A percentile compares a stretch with the other conserved stretches of the same genome.
Evolutionary conservation across 2,888 invertebrate species (phyloP).

Genomic region (Dryadula phaetusa): DNA sequence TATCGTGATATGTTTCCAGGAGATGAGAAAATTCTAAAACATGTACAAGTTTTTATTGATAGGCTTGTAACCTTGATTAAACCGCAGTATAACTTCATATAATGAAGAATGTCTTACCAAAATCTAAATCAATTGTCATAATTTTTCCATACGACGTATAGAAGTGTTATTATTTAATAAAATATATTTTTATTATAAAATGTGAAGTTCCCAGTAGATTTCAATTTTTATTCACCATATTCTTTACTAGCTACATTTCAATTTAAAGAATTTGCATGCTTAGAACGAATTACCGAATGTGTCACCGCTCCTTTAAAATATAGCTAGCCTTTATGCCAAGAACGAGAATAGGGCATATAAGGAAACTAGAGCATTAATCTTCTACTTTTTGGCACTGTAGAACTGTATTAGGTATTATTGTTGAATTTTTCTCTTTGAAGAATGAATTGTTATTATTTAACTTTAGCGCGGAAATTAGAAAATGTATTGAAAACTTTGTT

Average conservation of each 20-base stretch:
- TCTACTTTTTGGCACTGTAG: constrained; percentile 37
- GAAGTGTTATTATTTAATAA: no score
- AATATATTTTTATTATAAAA: not conserved
- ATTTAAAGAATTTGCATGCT: constrained; percentile 28
- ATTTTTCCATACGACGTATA: no score
- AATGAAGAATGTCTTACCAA: no score
- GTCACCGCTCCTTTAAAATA: constrained; percentile 40
- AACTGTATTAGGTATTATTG: constrained; percentile 23
- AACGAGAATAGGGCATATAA: constrained; percentile 36
- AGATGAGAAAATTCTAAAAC: no score
- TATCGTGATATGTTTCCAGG: no score
- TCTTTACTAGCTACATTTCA: constrained; percentile 13
- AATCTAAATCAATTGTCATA: no score
- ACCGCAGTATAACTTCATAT: no score
- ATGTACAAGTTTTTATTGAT: no score
- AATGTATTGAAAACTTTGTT: not conserved
- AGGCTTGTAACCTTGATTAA: no score
- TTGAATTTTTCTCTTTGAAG: constrained; percentile 3
- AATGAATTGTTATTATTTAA: not conserved
- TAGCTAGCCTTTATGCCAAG: constrained; percentile 42
- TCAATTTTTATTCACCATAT: constrained; percentile 11
- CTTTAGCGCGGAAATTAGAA: not conserved
- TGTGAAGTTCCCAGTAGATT: not conserved
- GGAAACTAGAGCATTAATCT: constrained; percentile 40
- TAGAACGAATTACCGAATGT: constrained; percentile 31